A percentile compares a stretch with the other conserved stretches of the same genome.
Conservation (phyloP, 1,140 invertebrate species). For the Forficula auricularia region DNA sequence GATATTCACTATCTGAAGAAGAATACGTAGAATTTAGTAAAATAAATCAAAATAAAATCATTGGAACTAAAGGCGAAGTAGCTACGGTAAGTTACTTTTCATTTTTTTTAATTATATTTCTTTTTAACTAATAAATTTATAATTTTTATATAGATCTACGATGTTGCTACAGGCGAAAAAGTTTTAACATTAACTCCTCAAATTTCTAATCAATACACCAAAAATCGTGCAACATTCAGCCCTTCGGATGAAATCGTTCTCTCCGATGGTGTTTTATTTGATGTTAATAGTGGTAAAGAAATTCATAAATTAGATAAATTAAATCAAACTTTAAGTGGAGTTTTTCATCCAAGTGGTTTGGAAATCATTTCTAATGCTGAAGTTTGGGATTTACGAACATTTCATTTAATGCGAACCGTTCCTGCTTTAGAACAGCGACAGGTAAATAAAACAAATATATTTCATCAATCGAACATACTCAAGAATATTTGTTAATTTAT, state of each 20-base stretch:
- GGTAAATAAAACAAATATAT: slow-evolving; percentile 23
- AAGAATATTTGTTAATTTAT: background rate
- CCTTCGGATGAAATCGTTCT: slow-evolving; percentile 84
- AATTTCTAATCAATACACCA: slow-evolving; percentile 79
- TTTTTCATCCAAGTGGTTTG: slow-evolving; percentile 92
- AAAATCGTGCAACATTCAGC: slow-evolving; percentile 87
- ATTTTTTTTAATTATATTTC: slow-evolving; percentile 5
- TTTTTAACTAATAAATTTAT: slow-evolving; percentile 12
- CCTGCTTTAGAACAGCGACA: slow-evolving; percentile 77
- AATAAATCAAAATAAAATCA: slow-evolving; percentile 60
- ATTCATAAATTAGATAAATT: slow-evolving; percentile 97
- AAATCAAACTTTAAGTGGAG: slow-evolving; percentile 82
- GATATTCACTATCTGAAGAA: slow-evolving; percentile 58
- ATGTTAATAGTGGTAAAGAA: slow-evolving; percentile 67
- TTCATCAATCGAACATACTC: slow-evolving; percentile 4
- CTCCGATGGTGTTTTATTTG: slow-evolving; percentile 92
- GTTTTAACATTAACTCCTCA: slow-evolving; percentile 56
- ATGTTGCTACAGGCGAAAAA: slow-evolving; percentile 61
- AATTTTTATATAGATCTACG: slow-evolving; percentile 55
- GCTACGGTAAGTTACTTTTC: slow-evolving; percentile 35
- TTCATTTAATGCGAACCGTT: slow-evolving; percentile 83
- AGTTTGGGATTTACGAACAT: slow-evolving; percentile 91
- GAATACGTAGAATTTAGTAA: slow-evolving; percentile 87
- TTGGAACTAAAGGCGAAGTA: slow-evolving; percentile 62
- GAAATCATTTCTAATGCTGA: slow-evolving; percentile 74